These are phyloP conservation scores for Monochamus alternatus DNA, from an alignment of 2,888 invertebrate species.

Conservation along the genomic window DNA sequence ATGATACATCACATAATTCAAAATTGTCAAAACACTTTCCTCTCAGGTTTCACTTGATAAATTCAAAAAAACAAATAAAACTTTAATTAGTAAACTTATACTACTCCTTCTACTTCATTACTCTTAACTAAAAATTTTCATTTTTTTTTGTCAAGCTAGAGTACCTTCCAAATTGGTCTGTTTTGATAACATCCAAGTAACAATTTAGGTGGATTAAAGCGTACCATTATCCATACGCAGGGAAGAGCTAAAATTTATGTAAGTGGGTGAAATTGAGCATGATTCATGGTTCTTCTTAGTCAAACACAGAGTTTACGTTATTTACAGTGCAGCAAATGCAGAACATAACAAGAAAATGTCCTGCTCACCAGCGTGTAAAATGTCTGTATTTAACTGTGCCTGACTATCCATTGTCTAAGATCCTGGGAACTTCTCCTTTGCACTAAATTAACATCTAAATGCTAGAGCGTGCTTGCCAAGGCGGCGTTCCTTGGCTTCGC, in stretches of 20 bases:
- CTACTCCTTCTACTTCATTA: no score
- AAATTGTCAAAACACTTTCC: no score
- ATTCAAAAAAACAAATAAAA: no score
- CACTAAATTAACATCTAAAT: slow-evolving; percentile 70
- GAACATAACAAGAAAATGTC: slow-evolving; percentile 65
- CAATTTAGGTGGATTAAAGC: slow-evolving; percentile 7
- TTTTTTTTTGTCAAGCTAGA: no score
- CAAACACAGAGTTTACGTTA: slow-evolving; percentile 57
- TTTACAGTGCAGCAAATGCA: slow-evolving; percentile 60
- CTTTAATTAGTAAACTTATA: no score
- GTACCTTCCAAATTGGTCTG: background rate
- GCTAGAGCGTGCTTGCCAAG: slow-evolving; percentile 48
- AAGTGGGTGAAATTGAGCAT: slow-evolving; percentile 53
- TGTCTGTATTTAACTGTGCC: slow-evolving; percentile 71
- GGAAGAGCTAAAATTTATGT: slow-evolving; percentile 40
- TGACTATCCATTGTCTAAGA: slow-evolving; percentile 68
- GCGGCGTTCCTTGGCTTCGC: slow-evolving; percentile 41
- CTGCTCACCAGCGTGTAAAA: slow-evolving; percentile 70
- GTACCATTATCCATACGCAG: slow-evolving; percentile 16
- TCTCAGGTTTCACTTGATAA: no score
- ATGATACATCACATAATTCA: no score
- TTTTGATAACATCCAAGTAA: background rate
- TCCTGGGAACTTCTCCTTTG: slow-evolving; percentile 68
- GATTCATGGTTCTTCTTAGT: slow-evolving; percentile 52
- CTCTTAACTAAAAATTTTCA: no score